Conservation (phyloP, 2,113 vertebrate species). For the Apus apus region DNA sequence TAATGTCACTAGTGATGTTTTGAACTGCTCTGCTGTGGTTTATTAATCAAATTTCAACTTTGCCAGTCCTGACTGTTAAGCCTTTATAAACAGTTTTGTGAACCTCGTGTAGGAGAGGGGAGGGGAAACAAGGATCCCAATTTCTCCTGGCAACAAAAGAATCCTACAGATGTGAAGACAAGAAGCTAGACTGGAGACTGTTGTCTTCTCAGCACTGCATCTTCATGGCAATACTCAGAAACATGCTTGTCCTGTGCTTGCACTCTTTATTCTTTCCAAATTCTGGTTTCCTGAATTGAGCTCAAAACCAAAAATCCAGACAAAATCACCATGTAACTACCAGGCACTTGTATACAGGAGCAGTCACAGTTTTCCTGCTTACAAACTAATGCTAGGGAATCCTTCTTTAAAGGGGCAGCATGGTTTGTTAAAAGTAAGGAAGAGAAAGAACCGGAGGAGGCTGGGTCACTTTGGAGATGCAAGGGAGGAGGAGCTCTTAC, state of each 20-base stretch:
- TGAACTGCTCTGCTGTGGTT: slow-evolving; percentile 12
- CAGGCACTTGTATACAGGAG: neutral
- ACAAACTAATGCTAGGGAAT: neutral
- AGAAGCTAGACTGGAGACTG: neutral
- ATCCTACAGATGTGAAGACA: rapidly evolving
- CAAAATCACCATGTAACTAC: neutral
- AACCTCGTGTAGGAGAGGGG: neutral
- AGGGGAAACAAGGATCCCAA: neutral
- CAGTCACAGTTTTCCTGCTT: neutral
- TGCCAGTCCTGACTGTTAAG: slow-evolving; percentile 19
- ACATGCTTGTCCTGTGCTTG: neutral
- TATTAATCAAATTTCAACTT: slow-evolving; percentile 35
- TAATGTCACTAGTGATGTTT: slow-evolving; percentile 30
- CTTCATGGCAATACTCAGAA: neutral
- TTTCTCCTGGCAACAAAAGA: neutral
- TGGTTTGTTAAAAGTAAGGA: neutral
- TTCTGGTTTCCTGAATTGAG: neutral
- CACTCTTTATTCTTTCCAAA: neutral
- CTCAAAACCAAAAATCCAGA: neutral
- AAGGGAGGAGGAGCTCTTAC: neutral
- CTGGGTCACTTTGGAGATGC: neutral
- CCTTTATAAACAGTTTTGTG: neutral
- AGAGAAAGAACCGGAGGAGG: neutral
- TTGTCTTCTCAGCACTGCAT: neutral
- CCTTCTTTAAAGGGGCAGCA: neutral